Evolutionary conservation across 2,113 vertebrate species (phyloP).

Genomic region (Corvus moneduloides): DNA sequence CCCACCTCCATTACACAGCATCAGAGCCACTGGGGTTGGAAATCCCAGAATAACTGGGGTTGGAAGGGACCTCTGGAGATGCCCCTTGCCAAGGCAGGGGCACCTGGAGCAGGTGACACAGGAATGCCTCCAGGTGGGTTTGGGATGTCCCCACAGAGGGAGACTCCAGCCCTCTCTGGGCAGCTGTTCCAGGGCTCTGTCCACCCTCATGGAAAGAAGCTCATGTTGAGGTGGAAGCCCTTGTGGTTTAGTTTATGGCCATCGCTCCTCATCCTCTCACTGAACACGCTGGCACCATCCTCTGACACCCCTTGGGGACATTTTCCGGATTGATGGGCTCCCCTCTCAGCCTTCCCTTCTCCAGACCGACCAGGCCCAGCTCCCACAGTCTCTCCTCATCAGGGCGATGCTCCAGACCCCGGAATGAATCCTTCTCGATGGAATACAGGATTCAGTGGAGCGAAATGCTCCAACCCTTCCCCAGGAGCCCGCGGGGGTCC

Average conservation of each 20-base stretch:
- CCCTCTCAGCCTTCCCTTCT: background rate
- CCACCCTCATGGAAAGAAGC: background rate
- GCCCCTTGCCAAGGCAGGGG: background rate
- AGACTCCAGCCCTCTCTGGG: background rate
- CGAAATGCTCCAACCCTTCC: background rate
- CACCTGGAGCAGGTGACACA: background rate
- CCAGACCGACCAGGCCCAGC: background rate
- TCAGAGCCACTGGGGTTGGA: background rate
- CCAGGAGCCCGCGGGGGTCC: background rate
- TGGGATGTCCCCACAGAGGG: background rate
- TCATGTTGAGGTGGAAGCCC: background rate
- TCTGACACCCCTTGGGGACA: background rate
- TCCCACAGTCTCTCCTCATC: background rate
- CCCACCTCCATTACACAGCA: background rate
- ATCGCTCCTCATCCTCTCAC: accelerated
- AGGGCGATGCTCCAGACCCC: background rate
- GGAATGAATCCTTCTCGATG: accelerated
- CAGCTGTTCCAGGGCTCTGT: background rate
- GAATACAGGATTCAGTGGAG: background rate
- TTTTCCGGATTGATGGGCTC: background rate
- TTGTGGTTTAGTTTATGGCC: background rate
- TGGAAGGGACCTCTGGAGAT: background rate
- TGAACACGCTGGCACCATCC: background rate
- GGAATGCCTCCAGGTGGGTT: accelerated
- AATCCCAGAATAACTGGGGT: accelerated